phyloP scores from a whole-genome alignment of 2,113 vertebrate genomes.

The Isichthys henryi region DNA sequence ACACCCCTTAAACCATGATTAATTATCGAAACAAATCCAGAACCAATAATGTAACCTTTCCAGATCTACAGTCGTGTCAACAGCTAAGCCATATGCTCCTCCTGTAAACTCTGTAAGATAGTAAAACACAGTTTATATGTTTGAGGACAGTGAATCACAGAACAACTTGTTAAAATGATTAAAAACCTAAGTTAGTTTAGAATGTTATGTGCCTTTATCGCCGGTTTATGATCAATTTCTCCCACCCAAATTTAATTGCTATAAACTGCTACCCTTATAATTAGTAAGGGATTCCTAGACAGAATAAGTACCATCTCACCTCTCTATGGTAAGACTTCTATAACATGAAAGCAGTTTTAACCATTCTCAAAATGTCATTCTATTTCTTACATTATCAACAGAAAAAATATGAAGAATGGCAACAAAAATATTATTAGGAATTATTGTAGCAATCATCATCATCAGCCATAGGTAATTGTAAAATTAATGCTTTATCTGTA shows the following conservation, averaged over 20 bases:
- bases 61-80: background rate
- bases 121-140: background rate
- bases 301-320: background rate
- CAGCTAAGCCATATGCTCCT: background rate
- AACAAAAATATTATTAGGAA: background rate
- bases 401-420: background rate
- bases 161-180: background rate
- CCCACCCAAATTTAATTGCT: background rate
- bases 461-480: background rate
- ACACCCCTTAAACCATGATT: background rate
- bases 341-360: background rate
- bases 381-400: background rate
- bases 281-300: background rate
- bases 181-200: background rate
- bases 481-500: background rate
- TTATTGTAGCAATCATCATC: background rate
- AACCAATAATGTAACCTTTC: background rate
- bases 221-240: background rate
- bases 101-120: background rate
- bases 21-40: background rate
- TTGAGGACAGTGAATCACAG: background rate
- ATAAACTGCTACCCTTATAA: background rate
- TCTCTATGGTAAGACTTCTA: background rate
- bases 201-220: background rate
- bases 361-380: background rate